Evolutionary conservation across 2,797 vertebrate species (phyloP).

Genomic region (Buceros bicornis): DNA sequence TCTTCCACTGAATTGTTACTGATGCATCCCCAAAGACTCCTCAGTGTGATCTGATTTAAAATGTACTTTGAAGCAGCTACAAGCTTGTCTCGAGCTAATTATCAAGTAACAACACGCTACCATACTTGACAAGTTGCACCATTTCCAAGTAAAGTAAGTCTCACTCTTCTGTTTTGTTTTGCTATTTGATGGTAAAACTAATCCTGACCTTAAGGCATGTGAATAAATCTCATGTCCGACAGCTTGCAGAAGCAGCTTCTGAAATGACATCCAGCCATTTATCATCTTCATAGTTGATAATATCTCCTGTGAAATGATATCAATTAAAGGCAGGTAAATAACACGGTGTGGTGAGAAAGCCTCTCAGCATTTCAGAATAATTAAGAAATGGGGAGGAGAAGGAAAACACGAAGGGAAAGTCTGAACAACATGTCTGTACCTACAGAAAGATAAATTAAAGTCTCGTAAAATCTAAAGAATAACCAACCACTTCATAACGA

Average conservation of each 20-base stretch:
- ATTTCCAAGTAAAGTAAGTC: slow-evolving; percentile 21
- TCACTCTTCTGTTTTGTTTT: slow-evolving; percentile 34
- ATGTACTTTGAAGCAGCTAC: slow-evolving; percentile 54
- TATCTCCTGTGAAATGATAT: slow-evolving; percentile 50
- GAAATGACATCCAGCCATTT: slow-evolving; percentile 59
- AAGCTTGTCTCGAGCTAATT: slow-evolving; percentile 74
- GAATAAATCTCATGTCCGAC: slow-evolving; percentile 53
- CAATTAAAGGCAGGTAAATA: slow-evolving; percentile 67
- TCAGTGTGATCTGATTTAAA: slow-evolving; percentile 59
- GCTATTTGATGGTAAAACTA: slow-evolving; percentile 47
- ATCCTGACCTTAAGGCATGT: slow-evolving; percentile 55
- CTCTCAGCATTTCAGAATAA: slow-evolving; percentile 29
- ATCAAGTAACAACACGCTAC: slow-evolving; percentile 39
- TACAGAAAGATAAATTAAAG: neutral
- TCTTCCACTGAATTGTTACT: slow-evolving; percentile 35
- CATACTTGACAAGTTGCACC: slow-evolving; percentile 46
- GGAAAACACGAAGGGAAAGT: neutral
- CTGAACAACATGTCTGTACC: neutral
- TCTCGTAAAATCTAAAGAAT: neutral
- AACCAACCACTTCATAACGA: neutral
- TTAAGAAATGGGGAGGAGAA: neutral
- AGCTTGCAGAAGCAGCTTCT: slow-evolving; percentile 69
- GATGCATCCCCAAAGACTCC: slow-evolving; percentile 48
- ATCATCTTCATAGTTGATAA: slow-evolving; percentile 69
- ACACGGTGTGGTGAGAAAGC: slow-evolving; percentile 19